Percentiles rank a stretch among this genome's conserved stretches.
These are phyloP conservation scores for Dendrolimus kikuchii DNA, from an alignment of 1,140 invertebrate species.

Conservation along the genomic window DNA sequence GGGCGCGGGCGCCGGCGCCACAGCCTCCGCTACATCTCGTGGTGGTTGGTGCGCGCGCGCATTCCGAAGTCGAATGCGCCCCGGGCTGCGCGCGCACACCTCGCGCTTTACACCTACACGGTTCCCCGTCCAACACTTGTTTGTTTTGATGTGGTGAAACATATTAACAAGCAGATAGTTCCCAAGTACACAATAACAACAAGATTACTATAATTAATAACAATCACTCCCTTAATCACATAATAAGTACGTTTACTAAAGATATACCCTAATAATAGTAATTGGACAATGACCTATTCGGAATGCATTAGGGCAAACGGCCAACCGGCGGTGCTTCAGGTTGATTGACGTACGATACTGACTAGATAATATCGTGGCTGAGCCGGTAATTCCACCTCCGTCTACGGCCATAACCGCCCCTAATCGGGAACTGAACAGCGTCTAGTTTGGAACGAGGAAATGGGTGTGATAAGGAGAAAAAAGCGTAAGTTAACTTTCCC, in stretches of 20 bases:
- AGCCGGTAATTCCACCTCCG: conserved; percentile 23
- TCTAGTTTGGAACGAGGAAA: conserved; percentile 34
- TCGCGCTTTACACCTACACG: conserved; percentile 20
- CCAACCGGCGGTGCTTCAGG: conserved; percentile 23
- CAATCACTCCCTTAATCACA: neutral
- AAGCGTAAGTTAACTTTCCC: conserved; percentile 56
- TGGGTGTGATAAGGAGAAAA: conserved; percentile 64
- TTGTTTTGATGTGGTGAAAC: conserved; percentile 30
- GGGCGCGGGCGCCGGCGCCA: conserved; percentile 52
- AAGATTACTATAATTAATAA: neutral
- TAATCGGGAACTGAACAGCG: conserved; percentile 28
- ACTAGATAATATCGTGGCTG: conserved; percentile 20
- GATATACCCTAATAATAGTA: conserved; percentile 8
- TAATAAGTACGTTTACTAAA: neutral
- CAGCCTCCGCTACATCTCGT: conserved; percentile 48
- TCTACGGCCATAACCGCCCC: conserved; percentile 22
- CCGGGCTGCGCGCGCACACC: conserved; percentile 46
- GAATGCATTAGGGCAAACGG: conserved; percentile 43
- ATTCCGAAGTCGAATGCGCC: conserved; percentile 59
- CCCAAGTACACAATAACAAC: neutral
- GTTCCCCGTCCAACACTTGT: conserved; percentile 24
- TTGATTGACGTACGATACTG: conserved; percentile 45
- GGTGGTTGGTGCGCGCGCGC: conserved; percentile 38
- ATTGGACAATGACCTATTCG: conserved; percentile 47
- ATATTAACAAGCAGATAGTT: conserved; percentile 3